Base-by-base conservation (phyloP, 2,113 vertebrate species). In the Pachycephala philippinensis region DNA sequence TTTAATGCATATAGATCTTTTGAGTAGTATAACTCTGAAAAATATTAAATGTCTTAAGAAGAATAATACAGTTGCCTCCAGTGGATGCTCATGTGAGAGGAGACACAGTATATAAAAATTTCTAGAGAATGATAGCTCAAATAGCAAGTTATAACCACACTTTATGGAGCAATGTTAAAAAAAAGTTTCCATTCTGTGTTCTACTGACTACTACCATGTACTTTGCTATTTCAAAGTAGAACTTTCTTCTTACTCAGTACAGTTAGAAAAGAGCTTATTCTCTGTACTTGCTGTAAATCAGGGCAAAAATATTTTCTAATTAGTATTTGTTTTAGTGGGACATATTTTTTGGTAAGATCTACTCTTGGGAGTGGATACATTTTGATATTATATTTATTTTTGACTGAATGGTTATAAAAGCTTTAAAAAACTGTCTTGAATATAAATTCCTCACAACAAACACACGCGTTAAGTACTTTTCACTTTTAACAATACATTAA, bases 401-500 rank as follows among this genome's bases (percentile, higher is more conserved):
- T 74, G 59, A 69, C 21, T 44, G 30, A 83, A 60, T 33, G 5
- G 2, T 42, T 90, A 59, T 19, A 80, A 85, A 94, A 84, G 33
- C 16, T 75, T 89, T 60, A 50, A 92, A 96, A 75, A 75, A 3
- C 11, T 52, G 18, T 77, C 63, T 94, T 64, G 57, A 93, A 97
- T 96, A 80, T 52, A 86, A 94, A 84, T 42, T 72, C 5, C 13
- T 65, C 75, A 91, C 27, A 86, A 80, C 37, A 54, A 68, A 42
- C 65, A 89, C 15, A 18, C 13, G 4, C 6, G 21, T 95, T 97
- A 96, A 97, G 87, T 70, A 93, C 20, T 84, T 68, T 68, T 96
- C 60, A 87, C 79, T 97, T 96, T 82, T 97, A 97, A 84, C 39
- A 83, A 81, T 87, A 20, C 39, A 91, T 97, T 83, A 97, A 96